Evolutionary conservation across 92 coral and sea anemone species (phyloP).

Genomic region (Palythoa grandis): DNA sequence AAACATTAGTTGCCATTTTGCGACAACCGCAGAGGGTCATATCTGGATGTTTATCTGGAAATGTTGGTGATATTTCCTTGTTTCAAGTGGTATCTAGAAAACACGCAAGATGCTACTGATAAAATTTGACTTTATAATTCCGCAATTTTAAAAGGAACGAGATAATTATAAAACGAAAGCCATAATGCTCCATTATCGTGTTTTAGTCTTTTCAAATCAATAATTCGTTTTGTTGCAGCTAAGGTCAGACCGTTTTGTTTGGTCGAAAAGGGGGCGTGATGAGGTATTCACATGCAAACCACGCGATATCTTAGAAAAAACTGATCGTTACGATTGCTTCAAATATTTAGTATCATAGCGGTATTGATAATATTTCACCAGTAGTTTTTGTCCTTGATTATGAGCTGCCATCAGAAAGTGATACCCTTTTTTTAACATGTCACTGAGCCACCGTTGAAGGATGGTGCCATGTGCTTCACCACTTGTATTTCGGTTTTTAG

Average conservation of each 20-base stretch:
- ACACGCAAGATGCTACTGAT: not conserved
- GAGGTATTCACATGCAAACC: constrained; percentile 4
- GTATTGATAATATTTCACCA: not conserved
- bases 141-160: not conserved
- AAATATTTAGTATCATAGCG: not conserved
- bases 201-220: not conserved
- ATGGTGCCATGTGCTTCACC: not conserved
- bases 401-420: not conserved
- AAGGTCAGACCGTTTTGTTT: not conserved
- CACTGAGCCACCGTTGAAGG: not conserved
- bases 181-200: not conserved
- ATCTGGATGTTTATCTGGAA: not conserved
- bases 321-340: not conserved
- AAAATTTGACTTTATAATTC: not conserved
- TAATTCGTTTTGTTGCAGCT: not conserved
- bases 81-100: not conserved
- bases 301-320: constrained; percentile 9
- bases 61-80: not conserved
- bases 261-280: not conserved
- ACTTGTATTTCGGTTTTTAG: not conserved
- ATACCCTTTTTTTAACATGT: not conserved
- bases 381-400: not conserved
- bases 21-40: not conserved
- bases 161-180: not conserved
- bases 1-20: not conserved